Base-by-base conservation (phyloP, 2,888 invertebrate genomes). In the Gortyna flavago region DNA sequence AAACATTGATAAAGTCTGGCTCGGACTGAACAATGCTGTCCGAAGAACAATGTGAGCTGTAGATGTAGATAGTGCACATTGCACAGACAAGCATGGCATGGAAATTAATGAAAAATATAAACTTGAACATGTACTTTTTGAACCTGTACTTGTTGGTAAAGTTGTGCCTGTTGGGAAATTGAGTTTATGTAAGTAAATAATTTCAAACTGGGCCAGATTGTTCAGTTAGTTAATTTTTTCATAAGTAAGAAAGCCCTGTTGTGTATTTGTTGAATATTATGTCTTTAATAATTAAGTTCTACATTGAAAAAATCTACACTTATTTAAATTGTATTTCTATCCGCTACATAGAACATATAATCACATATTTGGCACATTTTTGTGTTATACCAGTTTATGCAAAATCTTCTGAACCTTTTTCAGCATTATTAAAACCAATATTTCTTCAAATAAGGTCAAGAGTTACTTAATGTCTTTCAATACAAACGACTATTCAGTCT, bases 41-140 rank as follows among this genome's bases (percentile, higher is more conserved):
- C 2, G 8, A 62, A 72, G 76, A 83, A 86, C 85, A 87, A 85
- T 79, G 69, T 75, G 66, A 51, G 8, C 67, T 9, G 61, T 62
- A 61, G 18, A 77, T 72, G 72, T 59, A 79, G 81, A 79, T 85
- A 85, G 54, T 70, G 38, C 29, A 64, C 51, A 66, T 18, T 62
- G 41, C 35, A 66, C 18, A 51, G 57, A 51, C 41, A 41, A 44
- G n/a, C 16, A 54, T 44, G 38, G 35, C 21, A 25, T 41, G 21
- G 32, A 57, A 38, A 62, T 44, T 41, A 64, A 59, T 61, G 18
- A 38, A 65, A 73, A 77, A 48, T 48, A 38, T 21, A 2, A 44
- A 44, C 41, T 18, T 54, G 29, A 62, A 65, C 2, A n/a, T 8
- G 9, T 32, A 51, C 9, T 51, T 62, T 62, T 38, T 35, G 21